A percentile compares a stretch with the other conserved stretches of the same genome.
phyloP scores from a whole-genome alignment of 2,113 vertebrate species.

The Lepisosteus oculatus region DNA sequence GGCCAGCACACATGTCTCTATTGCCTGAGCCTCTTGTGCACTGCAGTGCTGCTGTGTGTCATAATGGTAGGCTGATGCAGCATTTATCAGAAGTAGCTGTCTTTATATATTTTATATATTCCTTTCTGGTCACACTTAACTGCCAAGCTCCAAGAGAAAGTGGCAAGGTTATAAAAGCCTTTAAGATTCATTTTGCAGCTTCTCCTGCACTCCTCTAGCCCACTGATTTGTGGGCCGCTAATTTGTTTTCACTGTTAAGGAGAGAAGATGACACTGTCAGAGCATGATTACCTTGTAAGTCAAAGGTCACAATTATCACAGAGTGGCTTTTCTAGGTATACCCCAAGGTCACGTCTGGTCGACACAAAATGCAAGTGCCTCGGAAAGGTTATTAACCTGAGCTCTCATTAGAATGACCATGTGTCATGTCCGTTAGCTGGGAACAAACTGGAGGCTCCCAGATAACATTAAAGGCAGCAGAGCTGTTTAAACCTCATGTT shows the following conservation, averaged over 20 bases:
- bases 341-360: slow-evolving; percentile 13
- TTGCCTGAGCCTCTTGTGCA: background rate
- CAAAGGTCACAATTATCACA: slow-evolving; percentile 21
- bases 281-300: slow-evolving; percentile 23
- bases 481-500: slow-evolving; percentile 9
- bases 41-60: background rate
- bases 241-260: slow-evolving; percentile 32
- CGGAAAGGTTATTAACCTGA: slow-evolving; percentile 16
- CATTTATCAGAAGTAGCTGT: slow-evolving; percentile 17
- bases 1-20: background rate
- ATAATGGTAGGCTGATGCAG: background rate
- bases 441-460: slow-evolving; percentile 6
- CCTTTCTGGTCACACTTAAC: slow-evolving; percentile 22
- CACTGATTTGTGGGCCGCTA: slow-evolving; percentile 13
- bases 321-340: slow-evolving; percentile 1
- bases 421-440: background rate
- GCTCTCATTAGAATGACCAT: slow-evolving; percentile 10
- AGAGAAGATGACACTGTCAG: slow-evolving; percentile 14
- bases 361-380: background rate
- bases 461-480: slow-evolving; percentile 12
- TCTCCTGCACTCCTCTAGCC: slow-evolving; percentile 17
- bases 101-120: slow-evolving; percentile 17
- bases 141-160: slow-evolving; percentile 19
- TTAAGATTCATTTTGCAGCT: slow-evolving; percentile 18
- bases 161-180: slow-evolving; percentile 22